Evolutionary conservation across 2,797 vertebrate genomes (phyloP).

Genomic region (Parotocinclus haroldoi): DNA sequence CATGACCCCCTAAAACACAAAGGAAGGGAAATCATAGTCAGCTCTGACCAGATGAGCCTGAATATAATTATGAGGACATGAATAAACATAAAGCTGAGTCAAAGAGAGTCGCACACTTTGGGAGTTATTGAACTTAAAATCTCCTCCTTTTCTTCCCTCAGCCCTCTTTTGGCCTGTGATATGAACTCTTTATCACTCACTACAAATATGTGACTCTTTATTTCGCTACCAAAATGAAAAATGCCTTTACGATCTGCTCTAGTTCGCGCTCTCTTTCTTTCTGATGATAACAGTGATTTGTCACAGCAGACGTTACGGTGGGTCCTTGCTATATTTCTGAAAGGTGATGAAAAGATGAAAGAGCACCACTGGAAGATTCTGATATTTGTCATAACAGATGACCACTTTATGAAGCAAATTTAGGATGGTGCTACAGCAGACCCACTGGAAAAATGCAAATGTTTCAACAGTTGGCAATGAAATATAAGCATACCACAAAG

Average conservation of each 20-base stretch:
- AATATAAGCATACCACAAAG: neutral
- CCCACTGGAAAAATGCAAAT: neutral
- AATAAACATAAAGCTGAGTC: conserved; percentile 22
- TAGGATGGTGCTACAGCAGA: neutral
- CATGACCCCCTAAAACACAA: neutral
- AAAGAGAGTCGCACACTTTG: conserved; percentile 15
- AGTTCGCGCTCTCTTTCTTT: conserved; percentile 1
- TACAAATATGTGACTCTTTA: conserved; percentile 25
- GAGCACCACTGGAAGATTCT: neutral
- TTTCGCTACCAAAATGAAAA: conserved; percentile 28
- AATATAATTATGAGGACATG: conserved; percentile 21
- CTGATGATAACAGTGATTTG: conserved; percentile 23
- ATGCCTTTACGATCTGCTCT: conserved; percentile 11
- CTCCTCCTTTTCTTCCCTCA: neutral
- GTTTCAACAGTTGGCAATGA: neutral
- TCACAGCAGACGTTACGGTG: conserved; percentile 23
- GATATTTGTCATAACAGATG: conserved; percentile 5
- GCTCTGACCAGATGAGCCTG: conserved; percentile 15
- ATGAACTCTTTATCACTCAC: conserved; percentile 22
- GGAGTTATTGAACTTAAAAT: neutral
- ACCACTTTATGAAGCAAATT: conserved; percentile 6
- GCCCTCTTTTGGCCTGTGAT: neutral
- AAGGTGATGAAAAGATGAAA: conserved; percentile 8
- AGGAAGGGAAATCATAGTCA: conserved; percentile 5
- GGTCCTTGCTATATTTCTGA: neutral